Conservation (phyloP, 2,113 vertebrate species). For the Entomyzon cyanotis region DNA sequence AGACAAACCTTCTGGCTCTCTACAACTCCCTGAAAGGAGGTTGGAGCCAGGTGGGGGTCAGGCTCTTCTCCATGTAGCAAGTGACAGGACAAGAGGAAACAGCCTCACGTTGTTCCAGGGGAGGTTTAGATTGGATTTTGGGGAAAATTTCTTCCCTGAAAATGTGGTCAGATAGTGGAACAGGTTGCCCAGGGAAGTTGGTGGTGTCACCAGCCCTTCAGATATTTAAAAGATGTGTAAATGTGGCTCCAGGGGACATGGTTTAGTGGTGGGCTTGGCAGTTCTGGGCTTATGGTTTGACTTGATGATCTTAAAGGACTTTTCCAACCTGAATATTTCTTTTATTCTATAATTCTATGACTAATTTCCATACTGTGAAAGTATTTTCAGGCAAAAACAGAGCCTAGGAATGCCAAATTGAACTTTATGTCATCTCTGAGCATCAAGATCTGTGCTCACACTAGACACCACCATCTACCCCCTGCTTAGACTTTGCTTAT, state of each 20-base stretch:
- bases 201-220: neutral
- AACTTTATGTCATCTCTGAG: neutral
- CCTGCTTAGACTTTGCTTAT: neutral
- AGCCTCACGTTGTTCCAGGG: neutral
- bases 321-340: neutral
- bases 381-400: neutral
- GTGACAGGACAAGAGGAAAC: neutral
- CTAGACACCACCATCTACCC: neutral
- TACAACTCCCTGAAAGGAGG: neutral
- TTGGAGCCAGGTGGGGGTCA: accelerated
- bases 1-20: neutral
- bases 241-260: neutral
- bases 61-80: neutral
- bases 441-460: neutral
- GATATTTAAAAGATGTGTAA: neutral
- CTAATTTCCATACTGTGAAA: neutral
- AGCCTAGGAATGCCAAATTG: neutral
- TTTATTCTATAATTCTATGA: neutral
- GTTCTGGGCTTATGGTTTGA: neutral
- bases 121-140: neutral
- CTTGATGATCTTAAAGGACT: neutral
- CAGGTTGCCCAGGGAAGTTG: neutral
- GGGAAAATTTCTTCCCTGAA: neutral
- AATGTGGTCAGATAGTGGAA: accelerated
- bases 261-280: neutral